Percentiles rank a stretch among this genome's conserved stretches.
Conservation (phyloP, 2,888 invertebrate genomes). For the Andrena bicolor region DNA sequence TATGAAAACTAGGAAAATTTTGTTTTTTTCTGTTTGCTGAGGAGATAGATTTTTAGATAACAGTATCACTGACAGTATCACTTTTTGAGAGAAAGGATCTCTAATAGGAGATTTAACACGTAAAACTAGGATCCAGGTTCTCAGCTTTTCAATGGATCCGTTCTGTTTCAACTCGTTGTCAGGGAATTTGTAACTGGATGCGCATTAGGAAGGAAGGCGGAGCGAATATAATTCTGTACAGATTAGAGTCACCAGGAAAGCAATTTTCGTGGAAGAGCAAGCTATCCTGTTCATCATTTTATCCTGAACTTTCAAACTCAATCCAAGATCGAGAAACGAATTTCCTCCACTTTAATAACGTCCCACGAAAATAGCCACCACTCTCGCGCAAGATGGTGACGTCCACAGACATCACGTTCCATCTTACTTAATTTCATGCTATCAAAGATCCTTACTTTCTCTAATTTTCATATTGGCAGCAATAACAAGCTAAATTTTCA, state of each 20-base stretch:
- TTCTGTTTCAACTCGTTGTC: too few species aligned
- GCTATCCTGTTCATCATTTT: slow-evolving; percentile 25
- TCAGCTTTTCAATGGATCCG: too few species aligned
- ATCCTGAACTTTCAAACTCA: slow-evolving; percentile 17
- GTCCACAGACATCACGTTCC: not conserved
- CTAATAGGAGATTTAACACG: not conserved
- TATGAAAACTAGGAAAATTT: too few species aligned
- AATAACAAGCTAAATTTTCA: too few species aligned
- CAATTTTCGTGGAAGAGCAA: slow-evolving; percentile 7
- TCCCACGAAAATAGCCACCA: not conserved
- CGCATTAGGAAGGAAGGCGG: not conserved
- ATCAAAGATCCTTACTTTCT: too few species aligned
- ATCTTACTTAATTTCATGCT: not conserved
- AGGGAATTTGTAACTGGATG: not conserved
- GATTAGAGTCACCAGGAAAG: slow-evolving; percentile 4
- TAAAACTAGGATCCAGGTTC: too few species aligned
- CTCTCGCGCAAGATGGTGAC: not conserved
- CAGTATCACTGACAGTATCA: too few species aligned
- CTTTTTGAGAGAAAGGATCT: not conserved
- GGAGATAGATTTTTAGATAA: not conserved
- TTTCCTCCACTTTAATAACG: slow-evolving; percentile 7
- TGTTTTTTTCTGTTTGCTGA: not conserved
- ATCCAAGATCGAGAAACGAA: slow-evolving; percentile 21
- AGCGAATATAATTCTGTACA: not conserved
- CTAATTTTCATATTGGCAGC: too few species aligned